These are phyloP conservation scores for Zaprionus ornatus DNA, from an alignment of 1,140 invertebrate genomes.

Conservation along the genomic window DNA sequence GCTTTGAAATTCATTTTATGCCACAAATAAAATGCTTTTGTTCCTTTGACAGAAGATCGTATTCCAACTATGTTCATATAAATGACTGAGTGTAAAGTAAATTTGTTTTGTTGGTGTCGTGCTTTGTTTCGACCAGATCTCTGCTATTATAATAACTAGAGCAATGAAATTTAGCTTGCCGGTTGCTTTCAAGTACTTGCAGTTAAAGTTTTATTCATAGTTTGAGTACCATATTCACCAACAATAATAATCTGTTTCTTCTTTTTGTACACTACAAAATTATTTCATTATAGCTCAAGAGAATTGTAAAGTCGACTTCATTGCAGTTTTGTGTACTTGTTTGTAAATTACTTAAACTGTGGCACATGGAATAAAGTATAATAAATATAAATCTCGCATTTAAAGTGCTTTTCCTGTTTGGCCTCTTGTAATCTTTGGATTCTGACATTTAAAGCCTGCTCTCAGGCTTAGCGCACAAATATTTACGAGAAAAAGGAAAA, in stretches of 20 bases:
- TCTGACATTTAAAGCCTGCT: conserved; percentile 14
- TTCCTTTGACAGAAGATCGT: not conserved
- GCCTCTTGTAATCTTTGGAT: conserved; percentile 1
- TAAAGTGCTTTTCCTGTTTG: not conserved
- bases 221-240: too few relatives aligned
- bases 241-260: too few relatives aligned
- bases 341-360: not conserved
- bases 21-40: not conserved
- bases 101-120: too few relatives aligned
- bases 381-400: conserved; percentile 2
- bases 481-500: conserved; percentile 7
- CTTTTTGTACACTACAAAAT: not conserved
- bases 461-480: conserved; percentile 1
- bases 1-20: not conserved
- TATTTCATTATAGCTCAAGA: not conserved
- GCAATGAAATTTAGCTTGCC: too few relatives aligned
- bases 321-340: not conserved
- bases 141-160: too few relatives aligned
- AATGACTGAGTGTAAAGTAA: too few relatives aligned
- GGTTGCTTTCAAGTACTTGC: too few relatives aligned
- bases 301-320: not conserved
- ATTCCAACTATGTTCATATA: too few relatives aligned
- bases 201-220: too few relatives aligned
- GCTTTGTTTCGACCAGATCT: too few relatives aligned
- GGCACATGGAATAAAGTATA: not conserved